These are phyloP conservation scores for Phoeniculus purpureus DNA, from an alignment of 2,797 vertebrate genomes.

Conservation along the genomic window DNA sequence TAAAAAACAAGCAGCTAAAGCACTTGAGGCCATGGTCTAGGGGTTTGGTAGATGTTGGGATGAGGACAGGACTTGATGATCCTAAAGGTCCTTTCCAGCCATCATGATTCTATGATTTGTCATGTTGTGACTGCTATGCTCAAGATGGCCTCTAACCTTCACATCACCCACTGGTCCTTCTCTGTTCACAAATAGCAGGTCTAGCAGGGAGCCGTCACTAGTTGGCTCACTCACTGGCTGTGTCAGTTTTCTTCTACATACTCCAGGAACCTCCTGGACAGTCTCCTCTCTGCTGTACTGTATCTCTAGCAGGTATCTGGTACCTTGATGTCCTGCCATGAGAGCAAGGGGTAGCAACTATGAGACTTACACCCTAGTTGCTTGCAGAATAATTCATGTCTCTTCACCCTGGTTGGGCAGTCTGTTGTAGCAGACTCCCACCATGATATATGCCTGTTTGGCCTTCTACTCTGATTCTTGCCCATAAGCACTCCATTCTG, in stretches of 20 bases:
- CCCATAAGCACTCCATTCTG: neutral
- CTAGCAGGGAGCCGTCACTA: neutral
- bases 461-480: neutral
- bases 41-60: too few species aligned
- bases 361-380: neutral
- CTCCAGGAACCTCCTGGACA: neutral
- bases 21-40: too few species aligned
- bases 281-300: neutral
- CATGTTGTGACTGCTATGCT: neutral
- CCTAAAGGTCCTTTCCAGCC: too few species aligned
- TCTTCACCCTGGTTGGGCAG: neutral
- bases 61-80: too few species aligned
- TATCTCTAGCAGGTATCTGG: neutral
- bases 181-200: neutral
- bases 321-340: neutral
- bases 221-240: neutral
- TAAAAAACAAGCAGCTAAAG: too few species aligned
- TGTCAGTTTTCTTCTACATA: neutral
- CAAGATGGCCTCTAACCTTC: neutral
- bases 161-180: neutral
- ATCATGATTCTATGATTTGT: too few species aligned
- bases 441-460: neutral
- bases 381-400: neutral
- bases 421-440: neutral
- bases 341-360: neutral